phyloP scores from a whole-genome alignment of 1,140 invertebrate species.

The Drosophila dunni region DNA sequence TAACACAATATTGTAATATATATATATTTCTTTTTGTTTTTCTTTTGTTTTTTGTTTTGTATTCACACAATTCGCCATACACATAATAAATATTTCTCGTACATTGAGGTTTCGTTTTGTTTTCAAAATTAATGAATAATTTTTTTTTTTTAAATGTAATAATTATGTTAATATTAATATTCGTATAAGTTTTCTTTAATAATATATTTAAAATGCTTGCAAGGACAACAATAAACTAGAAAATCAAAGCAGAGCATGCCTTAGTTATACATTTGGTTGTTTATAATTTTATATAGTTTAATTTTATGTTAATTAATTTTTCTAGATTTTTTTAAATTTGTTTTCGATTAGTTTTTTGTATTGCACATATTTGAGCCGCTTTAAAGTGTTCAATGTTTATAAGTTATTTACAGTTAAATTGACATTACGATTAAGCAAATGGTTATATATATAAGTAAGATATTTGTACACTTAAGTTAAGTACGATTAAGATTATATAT shows the following conservation, averaged over 20 bases:
- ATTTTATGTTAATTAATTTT: constrained; percentile 53
- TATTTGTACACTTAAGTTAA: constrained; percentile 35
- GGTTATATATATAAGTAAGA: constrained; percentile 17
- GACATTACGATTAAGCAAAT: constrained; percentile 49
- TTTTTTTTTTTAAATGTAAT: constrained; percentile 24
- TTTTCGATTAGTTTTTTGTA: constrained; percentile 28
- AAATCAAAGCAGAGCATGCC: constrained; percentile 54
- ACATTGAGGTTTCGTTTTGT: constrained; percentile 36
- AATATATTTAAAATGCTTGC: constrained; percentile 55
- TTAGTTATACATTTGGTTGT: constrained; percentile 26
- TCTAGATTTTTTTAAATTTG: constrained; percentile 49
- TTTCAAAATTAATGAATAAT: constrained; percentile 57
- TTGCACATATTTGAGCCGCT: constrained; percentile 63
- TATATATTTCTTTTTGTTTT: constrained; percentile 7
- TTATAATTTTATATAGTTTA: constrained; percentile 35
- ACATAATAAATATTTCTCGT: constrained; percentile 52
- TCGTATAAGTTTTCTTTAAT: constrained; percentile 20
- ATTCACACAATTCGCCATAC: constrained; percentile 62
- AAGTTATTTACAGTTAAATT: constrained; percentile 71
- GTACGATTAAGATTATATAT: constrained; percentile 27
- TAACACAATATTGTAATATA: constrained; percentile 80
- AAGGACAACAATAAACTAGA: constrained; percentile 71
- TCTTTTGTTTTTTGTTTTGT: constrained; percentile 12
- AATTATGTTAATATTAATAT: constrained; percentile 17
- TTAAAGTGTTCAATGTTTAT: constrained; percentile 15